phyloP scores from a whole-genome alignment of 2,888 invertebrate genomes.

The Oegoconia quadripuncta region DNA sequence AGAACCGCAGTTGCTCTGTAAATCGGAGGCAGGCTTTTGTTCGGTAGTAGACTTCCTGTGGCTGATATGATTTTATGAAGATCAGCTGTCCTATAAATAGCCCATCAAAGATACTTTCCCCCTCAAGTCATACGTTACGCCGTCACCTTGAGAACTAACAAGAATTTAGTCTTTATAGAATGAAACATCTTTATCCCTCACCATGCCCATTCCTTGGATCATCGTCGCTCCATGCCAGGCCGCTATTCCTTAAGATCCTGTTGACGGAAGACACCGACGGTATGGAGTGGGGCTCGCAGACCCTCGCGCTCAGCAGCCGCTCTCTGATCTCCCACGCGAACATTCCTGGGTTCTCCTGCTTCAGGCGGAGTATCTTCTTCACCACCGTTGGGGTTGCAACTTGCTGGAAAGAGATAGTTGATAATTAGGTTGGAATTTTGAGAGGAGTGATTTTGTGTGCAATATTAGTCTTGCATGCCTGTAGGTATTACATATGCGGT shows the following conservation, averaged over 20 bases:
- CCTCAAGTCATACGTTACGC: no score
- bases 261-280: constrained; percentile 97
- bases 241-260: constrained; percentile 93
- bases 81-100: no score
- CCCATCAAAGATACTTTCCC: no score
- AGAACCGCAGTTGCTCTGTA: no score
- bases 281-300: constrained; percentile 93
- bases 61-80: no score
- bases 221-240: constrained; percentile 85
- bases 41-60: no score
- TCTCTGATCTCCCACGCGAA: constrained; percentile 98
- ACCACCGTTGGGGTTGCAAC: constrained; percentile 97
- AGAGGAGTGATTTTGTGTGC: no score
- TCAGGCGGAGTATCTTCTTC: constrained; percentile 94
- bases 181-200: constrained; percentile 22
- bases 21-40: no score
- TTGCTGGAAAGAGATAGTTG: constrained; percentile 82
- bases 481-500: no score
- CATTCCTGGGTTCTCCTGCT: constrained; percentile 97
- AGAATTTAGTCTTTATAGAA: neutral
- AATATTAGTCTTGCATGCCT: no score
- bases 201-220: constrained; percentile 66
- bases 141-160: no score
- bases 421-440: neutral
- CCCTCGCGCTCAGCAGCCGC: constrained; percentile 91